phyloP scores from a whole-genome alignment of 2,888 invertebrate genomes.

The Lymantria dispar region DNA sequence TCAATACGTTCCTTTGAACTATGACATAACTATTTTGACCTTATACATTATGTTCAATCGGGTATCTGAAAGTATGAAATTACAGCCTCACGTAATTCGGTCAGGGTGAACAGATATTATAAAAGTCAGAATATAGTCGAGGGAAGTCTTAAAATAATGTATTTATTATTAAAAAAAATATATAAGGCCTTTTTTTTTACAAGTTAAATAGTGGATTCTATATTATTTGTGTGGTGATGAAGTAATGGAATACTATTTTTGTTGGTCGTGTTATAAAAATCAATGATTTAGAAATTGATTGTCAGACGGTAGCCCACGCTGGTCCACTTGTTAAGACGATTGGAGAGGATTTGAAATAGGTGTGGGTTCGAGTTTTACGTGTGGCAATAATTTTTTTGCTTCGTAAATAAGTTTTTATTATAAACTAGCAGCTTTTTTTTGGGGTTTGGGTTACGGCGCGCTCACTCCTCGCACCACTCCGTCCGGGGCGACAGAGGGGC shows the following conservation, averaged over 20 bases:
- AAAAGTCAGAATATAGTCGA: neutral
- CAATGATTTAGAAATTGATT: no score
- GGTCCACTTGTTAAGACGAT: no score
- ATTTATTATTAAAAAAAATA: neutral
- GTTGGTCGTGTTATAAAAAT: no score
- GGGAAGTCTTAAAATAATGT: neutral
- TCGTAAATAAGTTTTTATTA: no score
- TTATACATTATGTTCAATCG: constrained; percentile 8
- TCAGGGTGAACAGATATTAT: constrained; percentile 16
- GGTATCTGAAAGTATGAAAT: constrained; percentile 10
- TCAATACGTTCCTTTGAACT: neutral
- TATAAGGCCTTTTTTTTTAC: neutral
- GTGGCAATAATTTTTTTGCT: no score
- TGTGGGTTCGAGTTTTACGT: no score
- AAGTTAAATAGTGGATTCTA: neutral
- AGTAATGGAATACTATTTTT: neutral
- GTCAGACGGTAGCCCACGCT: no score
- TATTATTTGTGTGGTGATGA: neutral
- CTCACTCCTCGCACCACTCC: no score
- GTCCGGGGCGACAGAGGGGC: no score
- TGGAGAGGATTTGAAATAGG: no score
- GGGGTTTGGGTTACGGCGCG: no score
- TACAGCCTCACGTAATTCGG: constrained; percentile 11
- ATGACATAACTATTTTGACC: constrained; percentile 4
- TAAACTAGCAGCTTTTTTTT: no score